phyloP scores from a whole-genome alignment of 2,888 invertebrate genomes.

The Tiliacea aurago region DNA sequence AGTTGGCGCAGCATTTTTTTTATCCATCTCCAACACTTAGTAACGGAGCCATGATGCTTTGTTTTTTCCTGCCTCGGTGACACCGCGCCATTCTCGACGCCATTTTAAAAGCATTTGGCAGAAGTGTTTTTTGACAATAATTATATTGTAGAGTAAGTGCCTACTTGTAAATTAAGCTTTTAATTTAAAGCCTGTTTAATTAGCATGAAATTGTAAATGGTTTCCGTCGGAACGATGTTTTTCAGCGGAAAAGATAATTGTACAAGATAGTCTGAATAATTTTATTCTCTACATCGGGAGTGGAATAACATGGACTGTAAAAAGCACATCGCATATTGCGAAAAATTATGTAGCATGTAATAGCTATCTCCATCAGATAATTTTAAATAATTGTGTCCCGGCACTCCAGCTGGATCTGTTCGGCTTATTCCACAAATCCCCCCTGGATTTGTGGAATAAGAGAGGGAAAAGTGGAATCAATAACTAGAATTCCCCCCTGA shows the following conservation, averaged over 20 bases:
- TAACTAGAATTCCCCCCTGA: no score
- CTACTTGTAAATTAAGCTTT: conserved; percentile 47
- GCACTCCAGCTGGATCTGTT: neutral
- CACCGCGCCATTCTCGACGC: conserved; percentile 65
- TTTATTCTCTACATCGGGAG: conserved; percentile 7
- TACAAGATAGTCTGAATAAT: conserved; percentile 12
- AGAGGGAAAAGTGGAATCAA: no score
- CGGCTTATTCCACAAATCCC: no score
- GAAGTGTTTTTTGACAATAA: conserved; percentile 70
- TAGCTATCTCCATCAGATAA: conserved; percentile 8
- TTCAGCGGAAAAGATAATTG: conserved; percentile 27
- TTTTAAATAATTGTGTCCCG: conserved; percentile 15
- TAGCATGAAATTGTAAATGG: conserved; percentile 45
- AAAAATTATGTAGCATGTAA: conserved; percentile 8
- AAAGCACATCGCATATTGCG: conserved; percentile 17
- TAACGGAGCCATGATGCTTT: conserved; percentile 52
- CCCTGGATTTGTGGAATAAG: no score
- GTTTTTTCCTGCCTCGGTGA: conserved; percentile 60
- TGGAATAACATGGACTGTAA: conserved; percentile 14
- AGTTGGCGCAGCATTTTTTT: conserved; percentile 60
- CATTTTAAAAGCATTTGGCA: conserved; percentile 68
- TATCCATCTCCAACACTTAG: conserved; percentile 50
- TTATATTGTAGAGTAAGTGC: conserved; percentile 67
- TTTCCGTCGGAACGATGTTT: conserved; percentile 21
- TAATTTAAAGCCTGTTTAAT: conserved; percentile 52